Evolutionary conservation across 2,888 invertebrate genomes (phyloP).

Genomic region (Mechanitis messenoides): DNA sequence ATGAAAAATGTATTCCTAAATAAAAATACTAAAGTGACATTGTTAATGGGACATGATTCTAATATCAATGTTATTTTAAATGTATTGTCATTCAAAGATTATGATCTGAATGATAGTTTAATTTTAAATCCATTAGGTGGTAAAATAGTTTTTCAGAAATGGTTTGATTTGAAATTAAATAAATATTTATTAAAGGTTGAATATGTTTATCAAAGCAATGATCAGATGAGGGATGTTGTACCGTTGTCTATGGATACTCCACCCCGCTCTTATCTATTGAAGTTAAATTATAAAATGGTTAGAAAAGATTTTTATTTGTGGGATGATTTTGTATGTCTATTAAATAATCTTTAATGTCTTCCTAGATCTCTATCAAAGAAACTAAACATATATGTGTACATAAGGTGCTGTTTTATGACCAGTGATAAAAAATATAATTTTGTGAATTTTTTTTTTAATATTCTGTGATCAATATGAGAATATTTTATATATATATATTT

Average conservation of each 20-base stretch:
- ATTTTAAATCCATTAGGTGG: slow-evolving; percentile 57
- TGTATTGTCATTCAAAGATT: slow-evolving; percentile 47
- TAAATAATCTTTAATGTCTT: slow-evolving; percentile 24
- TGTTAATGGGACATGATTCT: slow-evolving; percentile 66
- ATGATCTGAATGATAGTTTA: slow-evolving; percentile 44
- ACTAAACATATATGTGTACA: no score
- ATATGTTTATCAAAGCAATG: slow-evolving; percentile 55
- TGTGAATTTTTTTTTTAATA: no score
- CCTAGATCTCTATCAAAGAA: not conserved
- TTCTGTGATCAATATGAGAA: no score
- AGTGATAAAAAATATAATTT: no score
- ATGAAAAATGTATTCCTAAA: slow-evolving; percentile 46
- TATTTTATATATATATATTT: no score
- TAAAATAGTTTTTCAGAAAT: slow-evolving; percentile 63
- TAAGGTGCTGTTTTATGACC: no score
- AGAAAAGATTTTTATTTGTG: slow-evolving; percentile 53
- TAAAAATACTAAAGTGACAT: slow-evolving; percentile 39
- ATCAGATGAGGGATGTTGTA: slow-evolving; percentile 48
- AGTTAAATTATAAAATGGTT: slow-evolving; percentile 48
- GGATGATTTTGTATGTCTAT: slow-evolving; percentile 45
- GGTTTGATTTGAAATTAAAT: slow-evolving; percentile 39
- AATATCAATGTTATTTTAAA: slow-evolving; percentile 57
- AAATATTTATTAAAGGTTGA: slow-evolving; percentile 48
- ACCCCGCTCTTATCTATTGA: slow-evolving; percentile 45
- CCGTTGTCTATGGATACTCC: slow-evolving; percentile 45